A percentile compares a stretch with the other conserved stretches of the same genome.
These are phyloP conservation scores for Leptoclinus maculatus DNA, from an alignment of 2,797 vertebrate species.

Conservation along the genomic window DNA sequence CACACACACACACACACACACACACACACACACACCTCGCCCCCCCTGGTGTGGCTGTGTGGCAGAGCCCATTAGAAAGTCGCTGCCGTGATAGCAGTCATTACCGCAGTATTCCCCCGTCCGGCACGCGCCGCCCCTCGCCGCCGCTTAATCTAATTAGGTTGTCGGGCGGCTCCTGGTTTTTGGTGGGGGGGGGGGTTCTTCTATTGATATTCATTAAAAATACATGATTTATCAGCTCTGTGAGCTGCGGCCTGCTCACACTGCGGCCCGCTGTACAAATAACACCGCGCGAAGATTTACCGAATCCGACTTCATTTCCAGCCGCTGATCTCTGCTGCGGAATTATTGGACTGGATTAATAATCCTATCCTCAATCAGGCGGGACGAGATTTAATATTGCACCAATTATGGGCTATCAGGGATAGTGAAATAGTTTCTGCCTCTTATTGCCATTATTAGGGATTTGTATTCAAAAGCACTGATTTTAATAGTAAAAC, in stretches of 20 bases:
- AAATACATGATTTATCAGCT: slow-evolving; percentile 95
- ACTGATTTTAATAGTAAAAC: background rate
- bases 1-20: background rate
- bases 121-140: slow-evolving; percentile 87
- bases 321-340: slow-evolving; percentile 12
- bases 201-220: slow-evolving; percentile 95
- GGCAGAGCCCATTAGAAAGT: slow-evolving; percentile 93
- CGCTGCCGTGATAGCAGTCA: slow-evolving; percentile 85
- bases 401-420: background rate
- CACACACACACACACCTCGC: slow-evolving; percentile 38
- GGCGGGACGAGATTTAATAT: background rate
- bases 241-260: slow-evolving; percentile 87
- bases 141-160: slow-evolving; percentile 96
- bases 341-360: slow-evolving; percentile 28
- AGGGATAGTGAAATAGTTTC: background rate
- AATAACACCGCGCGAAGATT: slow-evolving; percentile 65
- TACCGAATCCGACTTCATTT: slow-evolving; percentile 58
- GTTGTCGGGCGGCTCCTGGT: slow-evolving; percentile 88
- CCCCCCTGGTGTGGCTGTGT: slow-evolving; percentile 86
- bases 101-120: slow-evolving; percentile 90
- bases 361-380: slow-evolving; percentile 39
- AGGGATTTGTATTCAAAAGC: background rate
- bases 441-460: background rate
- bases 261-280: slow-evolving; percentile 78
- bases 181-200: slow-evolving; percentile 72